Evolutionary conservation across 2,113 vertebrate genomes (phyloP).

Genomic region (human (Homo sapiens)): GRCh38 chr2:221529501-221530000

Average conservation of each 20-base stretch:
- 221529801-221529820: not conserved
- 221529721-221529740: not conserved
- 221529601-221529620: not conserved
- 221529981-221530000: not conserved
- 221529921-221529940: not conserved
- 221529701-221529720: not conserved
- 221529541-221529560: not conserved
- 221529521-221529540: not conserved
- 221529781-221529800: accelerated
- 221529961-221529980: not conserved
- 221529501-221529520: not conserved
- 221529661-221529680: not conserved
- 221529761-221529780: not conserved
- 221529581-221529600: not conserved
- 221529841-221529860: not conserved
- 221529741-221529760: accelerated
- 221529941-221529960: not conserved
- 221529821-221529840: not conserved
- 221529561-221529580: not conserved
- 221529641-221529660: not conserved
- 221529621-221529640: not conserved
- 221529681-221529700: too few species aligned
- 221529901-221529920: not conserved
- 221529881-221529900: not conserved
- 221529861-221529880: not conserved